Conservation (phyloP, 2,888 invertebrate species). For the Branchinecta sandiegonensis region DNA sequence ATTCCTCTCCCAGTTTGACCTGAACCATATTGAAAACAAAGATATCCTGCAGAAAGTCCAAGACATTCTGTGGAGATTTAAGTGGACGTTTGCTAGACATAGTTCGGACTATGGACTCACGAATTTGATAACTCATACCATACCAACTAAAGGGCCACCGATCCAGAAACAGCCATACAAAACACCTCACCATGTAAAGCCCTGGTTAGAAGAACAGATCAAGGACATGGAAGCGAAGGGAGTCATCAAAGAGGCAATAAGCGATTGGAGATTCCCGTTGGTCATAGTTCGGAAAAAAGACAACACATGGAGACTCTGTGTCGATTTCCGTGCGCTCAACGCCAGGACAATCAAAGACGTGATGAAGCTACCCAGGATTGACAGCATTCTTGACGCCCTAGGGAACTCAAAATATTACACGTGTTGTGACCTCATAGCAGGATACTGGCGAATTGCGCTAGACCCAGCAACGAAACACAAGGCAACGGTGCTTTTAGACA, state of each 20-base stretch:
- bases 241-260: neutral
- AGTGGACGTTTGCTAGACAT: constrained; percentile 9
- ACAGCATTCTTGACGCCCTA: neutral
- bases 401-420: neutral
- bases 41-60: neutral
- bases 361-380: neutral
- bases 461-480: neutral
- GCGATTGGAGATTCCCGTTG: neutral
- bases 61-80: neutral
- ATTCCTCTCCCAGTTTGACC: neutral
- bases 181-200: neutral
- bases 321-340: neutral
- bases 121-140: neutral
- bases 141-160: neutral
- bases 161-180: neutral
- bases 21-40: neutral
- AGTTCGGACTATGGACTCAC: neutral
- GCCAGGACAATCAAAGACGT: neutral
- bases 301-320: neutral
- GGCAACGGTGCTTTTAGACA: neutral
- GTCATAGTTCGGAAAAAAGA: neutral
- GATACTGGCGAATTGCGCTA: constrained; percentile 1
- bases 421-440: neutral
- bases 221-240: neutral
- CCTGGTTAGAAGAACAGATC: constrained; percentile 1